Evolutionary conservation across 2,113 vertebrate genomes (phyloP).

Genomic region (Peromyscus californicus): DNA sequence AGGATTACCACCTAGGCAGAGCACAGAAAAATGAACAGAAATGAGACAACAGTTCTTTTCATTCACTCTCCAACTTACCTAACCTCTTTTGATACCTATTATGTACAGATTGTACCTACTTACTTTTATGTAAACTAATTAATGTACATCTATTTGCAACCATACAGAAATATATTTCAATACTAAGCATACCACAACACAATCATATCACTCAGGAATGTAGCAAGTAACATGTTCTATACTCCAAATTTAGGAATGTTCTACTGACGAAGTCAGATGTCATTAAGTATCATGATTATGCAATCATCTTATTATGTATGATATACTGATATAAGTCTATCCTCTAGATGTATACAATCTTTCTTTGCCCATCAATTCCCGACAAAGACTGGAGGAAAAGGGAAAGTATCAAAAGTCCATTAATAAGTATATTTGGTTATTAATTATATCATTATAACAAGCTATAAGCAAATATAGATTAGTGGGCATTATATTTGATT

Average conservation of each 20-base stretch:
- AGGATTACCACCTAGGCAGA: neutral
- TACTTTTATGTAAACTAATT: neutral
- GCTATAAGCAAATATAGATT: neutral
- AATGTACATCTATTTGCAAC: neutral
- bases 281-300: neutral
- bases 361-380: neutral
- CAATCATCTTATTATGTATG: neutral
- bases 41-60: neutral
- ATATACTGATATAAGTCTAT: neutral
- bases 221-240: neutral
- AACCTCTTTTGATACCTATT: neutral
- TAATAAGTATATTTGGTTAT: neutral
- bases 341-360: neutral
- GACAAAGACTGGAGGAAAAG: neutral
- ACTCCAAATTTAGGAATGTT: neutral
- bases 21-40: neutral
- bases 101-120: neutral
- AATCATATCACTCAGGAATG: neutral
- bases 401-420: neutral
- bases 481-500: neutral
- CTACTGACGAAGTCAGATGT: neutral
- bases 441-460: neutral
- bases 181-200: neutral
- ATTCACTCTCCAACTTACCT: neutral
- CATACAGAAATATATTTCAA: neutral